These are phyloP conservation scores for Lasioglossum leucozonium DNA, from an alignment of 2,888 invertebrate species.

Conservation along the genomic window DNA sequence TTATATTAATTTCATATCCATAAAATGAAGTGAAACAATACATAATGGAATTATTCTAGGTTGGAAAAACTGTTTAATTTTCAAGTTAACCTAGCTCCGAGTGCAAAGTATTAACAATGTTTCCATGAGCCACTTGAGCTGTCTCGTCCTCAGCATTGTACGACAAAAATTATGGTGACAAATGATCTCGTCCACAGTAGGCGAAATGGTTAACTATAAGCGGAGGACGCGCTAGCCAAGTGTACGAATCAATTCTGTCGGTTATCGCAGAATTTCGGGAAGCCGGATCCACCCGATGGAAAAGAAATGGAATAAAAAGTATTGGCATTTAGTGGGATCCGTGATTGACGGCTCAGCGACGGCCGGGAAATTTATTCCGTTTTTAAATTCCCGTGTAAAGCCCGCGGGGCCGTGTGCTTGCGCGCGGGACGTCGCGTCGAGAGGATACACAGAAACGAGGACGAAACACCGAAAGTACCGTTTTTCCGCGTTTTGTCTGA, in stretches of 20 bases:
- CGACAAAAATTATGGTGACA: too few species aligned
- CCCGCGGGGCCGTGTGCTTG: neutral
- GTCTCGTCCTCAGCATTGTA: too few species aligned
- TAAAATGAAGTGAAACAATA: too few species aligned
- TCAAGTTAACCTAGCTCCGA: too few species aligned
- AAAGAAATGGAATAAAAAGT: neutral
- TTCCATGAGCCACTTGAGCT: too few species aligned
- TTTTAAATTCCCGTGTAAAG: constrained; percentile 37
- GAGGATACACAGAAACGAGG: constrained; percentile 31
- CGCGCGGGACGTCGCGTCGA: neutral
- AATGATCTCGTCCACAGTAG: too few species aligned
- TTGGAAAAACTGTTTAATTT: too few species aligned
- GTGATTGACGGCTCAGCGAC: neutral
- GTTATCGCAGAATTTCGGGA: neutral
- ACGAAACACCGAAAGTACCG: constrained; percentile 51
- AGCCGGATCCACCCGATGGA: neutral
- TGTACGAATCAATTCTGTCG: neutral
- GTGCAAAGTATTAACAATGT: too few species aligned
- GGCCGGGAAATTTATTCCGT: constrained; percentile 15
- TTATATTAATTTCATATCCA: too few species aligned
- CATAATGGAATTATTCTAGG: too few species aligned
- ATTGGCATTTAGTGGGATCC: neutral
- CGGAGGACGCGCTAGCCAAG: neutral
- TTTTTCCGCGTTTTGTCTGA: constrained; percentile 57
- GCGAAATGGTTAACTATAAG: neutral